phyloP scores from a whole-genome alignment of 2,797 vertebrate species.

The Syngnathus rostellatus region DNA sequence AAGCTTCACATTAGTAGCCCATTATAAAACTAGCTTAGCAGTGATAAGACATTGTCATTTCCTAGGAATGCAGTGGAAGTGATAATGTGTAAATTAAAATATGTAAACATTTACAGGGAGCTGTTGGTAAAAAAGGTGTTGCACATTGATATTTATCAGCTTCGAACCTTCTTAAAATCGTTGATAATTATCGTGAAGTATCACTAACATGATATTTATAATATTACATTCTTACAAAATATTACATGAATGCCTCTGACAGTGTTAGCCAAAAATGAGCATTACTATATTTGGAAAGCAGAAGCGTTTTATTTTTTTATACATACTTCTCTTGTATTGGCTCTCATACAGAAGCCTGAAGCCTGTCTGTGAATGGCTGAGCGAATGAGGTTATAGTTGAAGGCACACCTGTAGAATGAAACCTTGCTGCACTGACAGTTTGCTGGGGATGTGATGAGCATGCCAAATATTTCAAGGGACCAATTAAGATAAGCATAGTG shows the following conservation, averaged over 20 bases:
- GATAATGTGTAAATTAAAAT: neutral
- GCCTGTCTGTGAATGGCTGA: neutral
- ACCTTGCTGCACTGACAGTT: neutral
- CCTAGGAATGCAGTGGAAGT: neutral
- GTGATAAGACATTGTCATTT: neutral
- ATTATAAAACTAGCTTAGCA: neutral
- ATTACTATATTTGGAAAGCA: too few relatives aligned
- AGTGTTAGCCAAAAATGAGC: too few relatives aligned
- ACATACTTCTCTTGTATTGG: too few relatives aligned
- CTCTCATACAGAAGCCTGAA: too few relatives aligned
- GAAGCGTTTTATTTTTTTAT: too few relatives aligned
- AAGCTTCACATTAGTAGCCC: too few relatives aligned
- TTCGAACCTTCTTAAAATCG: neutral
- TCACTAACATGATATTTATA: neutral
- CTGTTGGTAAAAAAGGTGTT: too few relatives aligned
- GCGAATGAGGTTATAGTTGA: neutral
- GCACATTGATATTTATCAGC: neutral
- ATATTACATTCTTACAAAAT: too few relatives aligned
- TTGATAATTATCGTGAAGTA: neutral
- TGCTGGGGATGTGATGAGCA: neutral
- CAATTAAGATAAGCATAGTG: slow-evolving; percentile 24
- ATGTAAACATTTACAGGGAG: neutral
- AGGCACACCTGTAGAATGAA: slow-evolving; percentile 9
- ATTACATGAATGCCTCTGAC: too few relatives aligned
- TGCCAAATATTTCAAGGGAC: neutral